Base-by-base conservation (phyloP, 1,140 invertebrate genomes). In the Calosoma granatense region DNA sequence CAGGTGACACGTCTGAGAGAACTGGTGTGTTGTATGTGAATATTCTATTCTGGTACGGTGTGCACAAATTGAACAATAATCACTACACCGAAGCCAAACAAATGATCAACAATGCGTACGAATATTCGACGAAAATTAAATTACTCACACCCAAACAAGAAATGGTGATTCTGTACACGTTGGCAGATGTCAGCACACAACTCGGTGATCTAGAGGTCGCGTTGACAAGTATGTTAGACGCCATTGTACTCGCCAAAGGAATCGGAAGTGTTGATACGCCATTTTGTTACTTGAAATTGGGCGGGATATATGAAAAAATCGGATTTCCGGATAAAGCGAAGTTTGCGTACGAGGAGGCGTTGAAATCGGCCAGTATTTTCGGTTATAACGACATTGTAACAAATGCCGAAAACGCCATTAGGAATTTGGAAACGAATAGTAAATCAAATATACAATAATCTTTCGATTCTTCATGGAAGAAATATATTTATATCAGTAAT, bases 1-100 rank as follows among this genome's bases (percentile, higher is more conserved):
- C 64, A 22, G 67, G 65, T 1, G 66, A 69, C 53, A 60, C 61
- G 1, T 64, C 63, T 2, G 67, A 69, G 1, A 65, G 63, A 62
- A 70, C 70, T 2, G 68, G 67, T 2, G 63, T 68, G 61, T 57
- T 72, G 1, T 72, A 69, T 54, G 61, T 72, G 0, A 70, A 68
- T 58, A 57, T 65, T 20, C 54, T 70, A 20, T 72, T 70, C 52
- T 72, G 69, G 67, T 72, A 70, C 51, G 69, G 67, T 6, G 60
- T 69, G 14, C 67, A 70, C 54, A 68, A 67, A 60, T 65, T 69
- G 22, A 59, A 61, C 53, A 65, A 61, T 53, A 53, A 58, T n/a
- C 56, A 68, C 14, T 68, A 64, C 36, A 12, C 21, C 3, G 60
- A 56, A 12, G 69, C 69, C 0, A 70, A 67, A 57, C 52, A 63